phyloP scores from a whole-genome alignment of 2,113 vertebrate genomes.

The Passer domesticus region DNA sequence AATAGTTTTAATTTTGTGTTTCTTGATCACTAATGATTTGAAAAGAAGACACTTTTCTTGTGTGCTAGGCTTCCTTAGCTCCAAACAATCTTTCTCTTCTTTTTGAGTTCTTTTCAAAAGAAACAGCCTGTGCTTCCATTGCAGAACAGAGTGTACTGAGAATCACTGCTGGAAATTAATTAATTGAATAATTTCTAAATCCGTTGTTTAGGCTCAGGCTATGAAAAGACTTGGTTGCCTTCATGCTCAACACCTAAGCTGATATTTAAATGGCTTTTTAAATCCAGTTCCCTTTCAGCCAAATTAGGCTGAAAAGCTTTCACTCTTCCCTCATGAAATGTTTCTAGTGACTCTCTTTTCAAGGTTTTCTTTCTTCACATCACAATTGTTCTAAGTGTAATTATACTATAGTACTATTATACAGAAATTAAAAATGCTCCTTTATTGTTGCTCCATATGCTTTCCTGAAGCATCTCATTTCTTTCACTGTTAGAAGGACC shows the following conservation, averaged over 20 bases:
- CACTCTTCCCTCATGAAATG: background rate
- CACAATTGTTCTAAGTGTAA: background rate
- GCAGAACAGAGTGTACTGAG: constrained; percentile 28
- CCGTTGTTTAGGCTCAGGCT: background rate
- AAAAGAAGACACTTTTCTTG: background rate
- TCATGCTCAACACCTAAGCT: background rate
- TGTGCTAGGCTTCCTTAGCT: background rate
- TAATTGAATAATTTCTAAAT: constrained; percentile 12
- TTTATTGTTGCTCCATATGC: background rate
- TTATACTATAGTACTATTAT: background rate
- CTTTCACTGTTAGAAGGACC: background rate
- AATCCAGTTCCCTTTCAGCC: background rate
- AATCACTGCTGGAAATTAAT: constrained; percentile 6
- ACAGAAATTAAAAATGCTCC: background rate
- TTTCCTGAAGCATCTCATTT: background rate
- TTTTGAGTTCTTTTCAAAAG: background rate
- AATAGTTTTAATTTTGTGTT: background rate
- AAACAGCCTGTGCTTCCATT: background rate
- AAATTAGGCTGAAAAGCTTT: background rate
- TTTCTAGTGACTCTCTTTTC: background rate
- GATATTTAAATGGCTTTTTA: background rate
- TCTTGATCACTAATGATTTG: constrained; percentile 5
- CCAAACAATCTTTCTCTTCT: background rate
- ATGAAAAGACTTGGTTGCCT: background rate
- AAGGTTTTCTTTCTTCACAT: background rate